These are phyloP conservation scores for Mastigias papua DNA, from an alignment of 30 jellyfish, hydroid and myxozoan genomes.

Conservation along the genomic window DNA sequence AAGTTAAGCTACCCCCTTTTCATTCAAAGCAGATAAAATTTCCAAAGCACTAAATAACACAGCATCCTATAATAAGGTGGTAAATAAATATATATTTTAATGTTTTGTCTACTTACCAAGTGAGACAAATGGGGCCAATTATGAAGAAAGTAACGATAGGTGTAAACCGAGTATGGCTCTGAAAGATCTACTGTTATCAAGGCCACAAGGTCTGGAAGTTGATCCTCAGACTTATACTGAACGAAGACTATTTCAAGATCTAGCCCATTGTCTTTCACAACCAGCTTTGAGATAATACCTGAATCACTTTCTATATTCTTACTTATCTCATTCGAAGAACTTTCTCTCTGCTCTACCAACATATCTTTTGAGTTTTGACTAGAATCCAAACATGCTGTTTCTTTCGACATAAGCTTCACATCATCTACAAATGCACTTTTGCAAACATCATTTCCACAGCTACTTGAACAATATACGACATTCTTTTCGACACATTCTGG, in stretches of 20 bases:
- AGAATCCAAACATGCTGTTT: background rate
- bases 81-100: too few relatives aligned
- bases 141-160: constrained; percentile 91
- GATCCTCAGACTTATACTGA: constrained; percentile 79
- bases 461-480: background rate
- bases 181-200: constrained; percentile 89
- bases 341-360: background rate
- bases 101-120: constrained; percentile 74
- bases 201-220: constrained; percentile 88
- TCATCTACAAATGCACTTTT: background rate
- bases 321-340: background rate
- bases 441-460: background rate
- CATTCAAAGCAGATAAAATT: too few relatives aligned
- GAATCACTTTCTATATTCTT: background rate
- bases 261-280: constrained; percentile 39
- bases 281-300: constrained; percentile 49
- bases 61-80: background rate
- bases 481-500: background rate
- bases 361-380: background rate
- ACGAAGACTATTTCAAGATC: constrained; percentile 60
- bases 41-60: background rate
- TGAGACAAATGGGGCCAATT: constrained; percentile 97
- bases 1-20: too few relatives aligned
- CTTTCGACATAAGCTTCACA: background rate
- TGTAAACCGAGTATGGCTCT: constrained; percentile 92